Percentiles rank a stretch among this genome's conserved stretches.
phyloP scores from a whole-genome alignment of 2,113 vertebrate species.

The Campylomormyrus tamandua region DNA sequence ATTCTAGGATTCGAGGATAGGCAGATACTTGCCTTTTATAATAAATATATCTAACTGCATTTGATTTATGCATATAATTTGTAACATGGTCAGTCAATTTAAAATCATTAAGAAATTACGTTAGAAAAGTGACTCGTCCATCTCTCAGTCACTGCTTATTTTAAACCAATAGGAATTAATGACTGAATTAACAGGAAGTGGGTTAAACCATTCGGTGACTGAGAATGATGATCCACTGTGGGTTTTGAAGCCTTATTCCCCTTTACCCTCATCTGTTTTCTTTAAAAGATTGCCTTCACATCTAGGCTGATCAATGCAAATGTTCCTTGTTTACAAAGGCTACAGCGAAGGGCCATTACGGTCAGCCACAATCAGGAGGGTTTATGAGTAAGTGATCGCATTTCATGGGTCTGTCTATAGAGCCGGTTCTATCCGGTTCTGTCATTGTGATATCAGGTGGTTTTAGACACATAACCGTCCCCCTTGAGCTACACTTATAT shows the following conservation, averaged over 20 bases:
- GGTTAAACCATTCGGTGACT: not conserved
- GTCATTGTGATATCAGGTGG: not conserved
- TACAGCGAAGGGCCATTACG: not conserved
- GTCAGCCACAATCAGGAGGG: not conserved
- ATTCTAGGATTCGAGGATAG: not conserved
- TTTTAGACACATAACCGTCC: not conserved
- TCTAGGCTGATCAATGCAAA: not conserved
- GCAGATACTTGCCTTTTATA: not conserved
- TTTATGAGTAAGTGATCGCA: not conserved
- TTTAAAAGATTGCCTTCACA: not conserved
- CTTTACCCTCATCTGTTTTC: not conserved
- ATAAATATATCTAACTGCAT: not conserved
- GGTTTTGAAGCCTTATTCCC: not conserved
- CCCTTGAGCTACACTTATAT: not conserved
- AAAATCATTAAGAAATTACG: not conserved
- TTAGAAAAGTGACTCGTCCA: not conserved
- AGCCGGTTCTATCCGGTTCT: not conserved
- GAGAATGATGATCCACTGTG: not conserved
- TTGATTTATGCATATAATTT: not conserved
- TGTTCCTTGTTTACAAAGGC: not conserved
- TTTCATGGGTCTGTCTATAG: not conserved
- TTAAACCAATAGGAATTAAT: not conserved
- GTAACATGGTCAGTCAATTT: not conserved
- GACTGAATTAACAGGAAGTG: not conserved
- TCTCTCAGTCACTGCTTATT: not conserved